A percentile compares a stretch with the other conserved stretches of the same genome.
phyloP scores from a whole-genome alignment of 2,113 vertebrate genomes.

The Etia nguti region DNA sequence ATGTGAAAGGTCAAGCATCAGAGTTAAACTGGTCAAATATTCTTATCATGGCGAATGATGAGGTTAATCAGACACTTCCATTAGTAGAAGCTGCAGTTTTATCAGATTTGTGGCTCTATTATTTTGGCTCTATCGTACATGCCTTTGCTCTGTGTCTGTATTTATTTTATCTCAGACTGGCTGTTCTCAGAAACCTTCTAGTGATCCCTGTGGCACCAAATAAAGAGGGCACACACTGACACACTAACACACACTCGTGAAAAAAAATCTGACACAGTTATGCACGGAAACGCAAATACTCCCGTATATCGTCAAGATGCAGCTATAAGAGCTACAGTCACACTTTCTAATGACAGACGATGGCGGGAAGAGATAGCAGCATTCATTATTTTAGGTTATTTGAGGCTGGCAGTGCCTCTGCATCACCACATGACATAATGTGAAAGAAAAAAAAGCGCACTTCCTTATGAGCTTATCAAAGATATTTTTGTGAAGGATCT shows the following conservation, averaged over 20 bases:
- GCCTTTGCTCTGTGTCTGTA: neutral
- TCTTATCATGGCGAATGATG: neutral
- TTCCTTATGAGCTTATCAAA: neutral
- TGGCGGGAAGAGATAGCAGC: neutral
- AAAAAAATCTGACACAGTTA: constrained; percentile 67
- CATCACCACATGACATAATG: neutral
- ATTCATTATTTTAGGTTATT: neutral
- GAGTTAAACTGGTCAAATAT: neutral
- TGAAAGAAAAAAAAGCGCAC: neutral
- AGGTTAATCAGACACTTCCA: neutral
- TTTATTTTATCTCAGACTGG: neutral
- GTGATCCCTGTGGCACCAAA: constrained; percentile 51
- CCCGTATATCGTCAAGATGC: neutral
- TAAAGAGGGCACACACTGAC: constrained; percentile 72
- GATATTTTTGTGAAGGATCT: neutral
- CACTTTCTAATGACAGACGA: neutral
- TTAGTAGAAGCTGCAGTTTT: neutral
- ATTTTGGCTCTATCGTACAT: neutral
- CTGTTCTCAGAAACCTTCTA: neutral
- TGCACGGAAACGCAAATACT: constrained; percentile 38
- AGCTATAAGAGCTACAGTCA: neutral
- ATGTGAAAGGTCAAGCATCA: neutral
- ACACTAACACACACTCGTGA: constrained; percentile 72
- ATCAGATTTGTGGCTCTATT: neutral
- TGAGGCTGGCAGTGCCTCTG: neutral